Evolutionary conservation across 2,113 vertebrate genomes (phyloP), one percentile per base, ranked within the genome.

Genomic region (Epinephelus cyanopodus): DNA sequence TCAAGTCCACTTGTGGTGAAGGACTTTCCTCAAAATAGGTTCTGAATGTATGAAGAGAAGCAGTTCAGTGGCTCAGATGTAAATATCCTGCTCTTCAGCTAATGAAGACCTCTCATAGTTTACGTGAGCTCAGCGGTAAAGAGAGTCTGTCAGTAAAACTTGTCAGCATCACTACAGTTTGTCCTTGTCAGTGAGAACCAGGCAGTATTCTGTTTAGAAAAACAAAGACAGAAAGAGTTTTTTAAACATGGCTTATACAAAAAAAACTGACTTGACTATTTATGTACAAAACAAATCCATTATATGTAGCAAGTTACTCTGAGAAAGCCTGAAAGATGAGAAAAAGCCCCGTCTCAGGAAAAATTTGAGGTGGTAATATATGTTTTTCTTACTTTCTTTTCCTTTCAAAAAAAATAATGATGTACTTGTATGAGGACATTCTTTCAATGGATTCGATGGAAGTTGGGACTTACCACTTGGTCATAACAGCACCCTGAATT

Each of bases 21-120:
- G 63, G 78, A 39, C n/a, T n/a, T 67, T 65, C 14, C 33, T 68
- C n/a, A 62, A 83, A 58, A 50, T 57, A 76, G 47, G 17, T 12
- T 21, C 7, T 6, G 3, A 13, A 39, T 5, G 4, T 19, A 57
- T 74, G 25, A 65, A 58, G 45, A 79, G 68, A 37, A 15, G 47
- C 37, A 50, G 21, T 48, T 39, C 10, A 64, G 9, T 33, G 52
- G 45, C 47, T 50, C 15, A 52, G 12, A 57, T 72, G 39, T 66
- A 70, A 82, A 82, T 53, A 37, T 19, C 21, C 8, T 23, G 17
- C 33, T 58, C 29, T 33, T 13, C 7, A 79, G 65, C 33, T 37
- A 23, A 65, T 64, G 14, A n/a, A 37, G 62, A 42, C 62, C 21
- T 7, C 3, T 64, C 48, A 50, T 6, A 19, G 21, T 19, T 54